Evolutionary conservation across 2,797 vertebrate species (phyloP), one percentile per base, ranked within the genome.

Genomic region (Xenopus petersii): DNA sequence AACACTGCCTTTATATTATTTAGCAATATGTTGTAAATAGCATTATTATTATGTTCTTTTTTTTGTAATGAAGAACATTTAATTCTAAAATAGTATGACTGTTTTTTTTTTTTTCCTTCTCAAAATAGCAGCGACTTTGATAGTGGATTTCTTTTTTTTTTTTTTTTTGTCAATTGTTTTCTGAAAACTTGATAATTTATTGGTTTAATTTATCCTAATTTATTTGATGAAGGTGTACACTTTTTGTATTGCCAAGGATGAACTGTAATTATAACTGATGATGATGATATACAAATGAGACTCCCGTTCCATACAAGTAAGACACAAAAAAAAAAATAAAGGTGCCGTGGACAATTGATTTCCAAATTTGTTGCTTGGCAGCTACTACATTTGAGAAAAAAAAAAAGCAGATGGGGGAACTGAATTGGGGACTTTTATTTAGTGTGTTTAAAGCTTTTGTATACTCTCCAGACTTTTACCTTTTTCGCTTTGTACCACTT

Each of bases 171-270:
- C 91, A 92, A 86, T 94, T 95, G 94, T 96, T 42, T 42, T 94
- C 94, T 94, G 93, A 95, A 92, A 90, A 96, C 93, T 93, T 94
- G 96, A 94, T 98, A 97, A 96, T 96, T 98, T 97, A 97, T 98
- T 98, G 94, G 92, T 97, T 97, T 97, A 98, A 98, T 98, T 98
- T 97, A 98, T 97, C 95, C 93, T 97, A 98, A 98, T 97, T 98
- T 98, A 98, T 98, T 98, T 94, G 92, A 94, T 94, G 93, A 93
- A 94, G 89, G 93, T 95, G 94, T 93, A 91, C 92, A 95, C 93
- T 93, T 93, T 51, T 94, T 93, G 91, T 93, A 93, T 93, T 92
- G 89, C 91, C 88, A 94, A 95, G 95, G 94, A 94, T 96, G 93
- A 94, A 94, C 90, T 96, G 94, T 94, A 95, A 93, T 95, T 94